phyloP scores from a whole-genome alignment of 2,113 vertebrate species.

The Centropus bengalensis region DNA sequence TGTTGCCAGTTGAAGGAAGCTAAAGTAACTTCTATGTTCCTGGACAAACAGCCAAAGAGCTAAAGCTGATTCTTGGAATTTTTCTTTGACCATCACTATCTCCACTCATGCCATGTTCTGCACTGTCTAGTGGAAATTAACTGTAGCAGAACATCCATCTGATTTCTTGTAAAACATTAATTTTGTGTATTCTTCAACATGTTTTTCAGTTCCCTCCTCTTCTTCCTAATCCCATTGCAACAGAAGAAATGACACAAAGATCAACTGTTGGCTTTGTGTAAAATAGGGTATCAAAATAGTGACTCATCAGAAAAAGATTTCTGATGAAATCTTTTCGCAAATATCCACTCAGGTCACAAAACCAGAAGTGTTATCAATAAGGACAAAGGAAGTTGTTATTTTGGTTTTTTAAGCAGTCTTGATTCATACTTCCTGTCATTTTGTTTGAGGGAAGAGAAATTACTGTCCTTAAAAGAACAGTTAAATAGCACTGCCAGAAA shows the following conservation, averaged over 20 bases:
- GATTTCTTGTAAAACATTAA: slow-evolving; percentile 24
- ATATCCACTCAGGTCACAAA: not conserved
- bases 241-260: not conserved
- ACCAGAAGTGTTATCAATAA: not conserved
- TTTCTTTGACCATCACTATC: not conserved
- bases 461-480: not conserved
- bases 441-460: not conserved
- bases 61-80: not conserved
- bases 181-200: not conserved
- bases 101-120: not conserved
- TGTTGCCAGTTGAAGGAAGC: not conserved
- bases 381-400: slow-evolving; percentile 44
- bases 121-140: slow-evolving; percentile 25
- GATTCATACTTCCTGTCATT: slow-evolving; percentile 47
- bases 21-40: not conserved
- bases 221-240: not conserved
- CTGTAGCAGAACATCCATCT: not conserved
- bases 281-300: slow-evolving; percentile 11
- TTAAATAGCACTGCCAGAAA: not conserved
- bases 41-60: not conserved
- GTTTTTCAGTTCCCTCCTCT: not conserved
- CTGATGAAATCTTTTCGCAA: not conserved
- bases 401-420: slow-evolving; percentile 25
- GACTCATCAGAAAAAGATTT: slow-evolving; percentile 27
- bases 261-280: not conserved